Percentiles rank a stretch among this genome's conserved stretches.
Conservation (phyloP, 2,797 vertebrate species). For the Halcyon badia region DNA sequence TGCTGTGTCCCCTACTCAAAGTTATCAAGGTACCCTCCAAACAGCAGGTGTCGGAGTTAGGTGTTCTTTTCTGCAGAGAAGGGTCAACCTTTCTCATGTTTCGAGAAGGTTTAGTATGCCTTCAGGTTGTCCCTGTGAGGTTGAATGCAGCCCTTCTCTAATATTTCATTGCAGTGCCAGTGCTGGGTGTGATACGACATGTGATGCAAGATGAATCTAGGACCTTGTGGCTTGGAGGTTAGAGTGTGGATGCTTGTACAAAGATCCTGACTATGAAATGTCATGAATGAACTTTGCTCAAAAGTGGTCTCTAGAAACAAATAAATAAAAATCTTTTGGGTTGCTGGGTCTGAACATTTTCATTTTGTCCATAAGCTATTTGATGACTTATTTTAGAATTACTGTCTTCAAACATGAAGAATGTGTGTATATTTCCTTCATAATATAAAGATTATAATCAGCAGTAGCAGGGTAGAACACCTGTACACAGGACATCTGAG, state of each 20-base stretch:
- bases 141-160: background rate
- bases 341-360: constrained; percentile 28
- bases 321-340: background rate
- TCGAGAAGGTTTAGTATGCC: background rate
- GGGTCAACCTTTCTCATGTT: background rate
- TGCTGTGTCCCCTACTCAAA: background rate
- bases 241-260: background rate
- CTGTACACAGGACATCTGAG: background rate
- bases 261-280: background rate
- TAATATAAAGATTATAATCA: constrained; percentile 26
- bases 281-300: constrained; percentile 7
- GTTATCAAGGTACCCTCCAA: background rate
- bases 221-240: background rate
- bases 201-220: background rate
- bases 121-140: background rate
- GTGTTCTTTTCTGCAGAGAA: background rate
- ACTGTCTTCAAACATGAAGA: constrained; percentile 63
- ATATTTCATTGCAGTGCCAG: background rate
- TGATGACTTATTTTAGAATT: constrained; percentile 66
- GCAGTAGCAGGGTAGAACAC: background rate
- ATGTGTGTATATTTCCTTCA: constrained; percentile 49
- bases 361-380: constrained; percentile 52
- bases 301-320: constrained; percentile 45
- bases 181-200: background rate
- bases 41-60: background rate